Base-by-base conservation (phyloP, 2,797 vertebrate species). In the Aotus griseimembra region DNA sequence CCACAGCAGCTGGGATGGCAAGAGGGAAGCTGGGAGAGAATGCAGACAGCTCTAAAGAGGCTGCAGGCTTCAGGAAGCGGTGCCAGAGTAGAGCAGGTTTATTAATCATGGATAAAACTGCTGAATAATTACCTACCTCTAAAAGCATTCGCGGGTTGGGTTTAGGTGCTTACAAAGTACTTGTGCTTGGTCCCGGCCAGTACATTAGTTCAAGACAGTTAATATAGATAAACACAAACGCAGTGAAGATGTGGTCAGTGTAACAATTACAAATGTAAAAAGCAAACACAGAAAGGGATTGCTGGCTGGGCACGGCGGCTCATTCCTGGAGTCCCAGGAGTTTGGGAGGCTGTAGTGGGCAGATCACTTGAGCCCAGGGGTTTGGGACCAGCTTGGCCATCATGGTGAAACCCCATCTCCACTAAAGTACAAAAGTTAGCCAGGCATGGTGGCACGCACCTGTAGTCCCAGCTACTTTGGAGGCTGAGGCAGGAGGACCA, bases 41-140 rank as follows among this genome's bases (percentile, higher is more conserved):
- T n/a, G 17, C 0, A 5, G 20, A 22, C 4, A 39, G 58, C 11
- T 76, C 52, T 6, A 1, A 17, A 17, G 36, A 26, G 57, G 82
- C 44, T 1, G 7, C 4, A 3, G 41, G 52, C 14, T 7, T 61
- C 28, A 12, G 7, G 50, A 28, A 4, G 20, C 0, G 4, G 44
- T 6, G 39, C 72, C 93, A 41, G 70, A 15, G 19, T 9, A 55
- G 0, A 57, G 39, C 8, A 50, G 55, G 14, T 2, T 61, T 12
- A 36, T 41, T 36, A 19, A 39, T 46, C 84, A n/a, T 1, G 8
- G 36, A 13, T 22, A 44, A 58, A 50, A 61, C 5, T 20, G 39
- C 80, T 30, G 28, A n/a, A 64, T 33, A 61, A 41, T 72, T 4
- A 57, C 3, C 39, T 7, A 9, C 39, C 33, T 30, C 26, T 39